Evolutionary conservation across 2,113 vertebrate species (phyloP).

Genomic region (Perca flavescens): DNA sequence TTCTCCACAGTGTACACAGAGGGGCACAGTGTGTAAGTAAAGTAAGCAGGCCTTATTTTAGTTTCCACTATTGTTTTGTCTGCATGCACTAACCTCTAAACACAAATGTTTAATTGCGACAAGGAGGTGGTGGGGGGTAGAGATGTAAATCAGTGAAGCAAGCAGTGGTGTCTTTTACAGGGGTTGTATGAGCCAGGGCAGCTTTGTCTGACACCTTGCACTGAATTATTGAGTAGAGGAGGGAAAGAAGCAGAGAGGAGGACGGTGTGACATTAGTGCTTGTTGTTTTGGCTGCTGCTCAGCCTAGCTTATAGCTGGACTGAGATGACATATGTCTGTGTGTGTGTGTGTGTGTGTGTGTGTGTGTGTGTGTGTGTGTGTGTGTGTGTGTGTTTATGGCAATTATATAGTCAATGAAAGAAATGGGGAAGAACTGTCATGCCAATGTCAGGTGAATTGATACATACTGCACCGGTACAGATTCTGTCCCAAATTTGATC

Average conservation of each 20-base stretch:
- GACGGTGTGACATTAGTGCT: constrained; percentile 81
- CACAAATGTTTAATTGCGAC: constrained; percentile 80
- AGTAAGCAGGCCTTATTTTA: not conserved
- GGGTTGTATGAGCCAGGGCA: constrained; percentile 80
- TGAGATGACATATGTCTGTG: constrained; percentile 19
- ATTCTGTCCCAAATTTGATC: not conserved
- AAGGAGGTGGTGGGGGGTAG: constrained; percentile 63
- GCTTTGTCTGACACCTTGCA: constrained; percentile 86
- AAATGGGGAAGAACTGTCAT: constrained; percentile 20
- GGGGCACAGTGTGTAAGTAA: not conserved
- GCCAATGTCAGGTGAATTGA: constrained; percentile 13
- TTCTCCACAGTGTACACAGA: not conserved
- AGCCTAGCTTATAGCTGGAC: constrained; percentile 72
- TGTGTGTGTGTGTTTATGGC: not conserved
- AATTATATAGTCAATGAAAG: constrained; percentile 33
- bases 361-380: not conserved
- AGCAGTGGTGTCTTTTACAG: constrained; percentile 80
- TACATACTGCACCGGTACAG: not conserved
- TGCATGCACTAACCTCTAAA: constrained; percentile 55
- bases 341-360: not conserved
- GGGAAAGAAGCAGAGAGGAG: constrained; percentile 60
- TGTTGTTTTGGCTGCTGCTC: constrained; percentile 82
- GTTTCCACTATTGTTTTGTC: constrained; percentile 27
- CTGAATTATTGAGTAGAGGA: constrained; percentile 83
- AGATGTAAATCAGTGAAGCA: constrained; percentile 74